phyloP scores from a whole-genome alignment of 2,797 vertebrate species.

The Bryconaethiops microstoma region DNA sequence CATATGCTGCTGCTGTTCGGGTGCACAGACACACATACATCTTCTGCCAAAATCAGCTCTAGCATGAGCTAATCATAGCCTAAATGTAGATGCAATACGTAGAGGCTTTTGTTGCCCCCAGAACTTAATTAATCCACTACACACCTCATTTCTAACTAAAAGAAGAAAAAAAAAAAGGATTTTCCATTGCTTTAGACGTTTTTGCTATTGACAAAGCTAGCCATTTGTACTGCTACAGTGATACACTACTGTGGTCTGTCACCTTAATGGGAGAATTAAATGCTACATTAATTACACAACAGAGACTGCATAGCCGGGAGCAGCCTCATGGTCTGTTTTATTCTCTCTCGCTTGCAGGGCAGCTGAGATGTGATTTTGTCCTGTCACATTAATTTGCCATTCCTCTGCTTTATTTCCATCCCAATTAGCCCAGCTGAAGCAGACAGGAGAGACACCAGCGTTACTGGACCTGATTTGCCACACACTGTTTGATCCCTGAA shows the following conservation, averaged over 20 bases:
- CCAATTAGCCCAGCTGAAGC: slow-evolving; percentile 38
- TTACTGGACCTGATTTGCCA: slow-evolving; percentile 17
- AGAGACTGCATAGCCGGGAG: slow-evolving; percentile 58
- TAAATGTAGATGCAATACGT: neutral
- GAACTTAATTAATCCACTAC: too few relatives aligned
- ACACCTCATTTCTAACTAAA: too few relatives aligned
- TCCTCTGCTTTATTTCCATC: slow-evolving; percentile 51
- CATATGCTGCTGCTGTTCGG: slow-evolving; percentile 55
- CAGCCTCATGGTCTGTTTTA: slow-evolving; percentile 52
- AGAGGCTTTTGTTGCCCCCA: neutral
- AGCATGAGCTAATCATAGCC: neutral
- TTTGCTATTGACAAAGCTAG: slow-evolving; percentile 36
- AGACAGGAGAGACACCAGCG: slow-evolving; percentile 17
- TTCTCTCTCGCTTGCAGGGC: slow-evolving; percentile 46
- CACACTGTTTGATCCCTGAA: slow-evolving; percentile 39
- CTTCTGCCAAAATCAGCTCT: neutral
- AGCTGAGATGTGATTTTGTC: slow-evolving; percentile 56
- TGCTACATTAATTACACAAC: slow-evolving; percentile 65
- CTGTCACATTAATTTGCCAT: slow-evolving; percentile 56
- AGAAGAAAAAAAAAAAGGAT: neutral
- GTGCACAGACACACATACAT: slow-evolving; percentile 37
- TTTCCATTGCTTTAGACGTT: neutral
- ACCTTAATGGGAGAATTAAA: slow-evolving; percentile 58
- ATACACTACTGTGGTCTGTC: slow-evolving; percentile 51
- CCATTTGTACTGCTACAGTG: slow-evolving; percentile 29